These are phyloP conservation scores for Tipula helvola DNA, from an alignment of 2,888 invertebrate species.

Conservation along the genomic window DNA sequence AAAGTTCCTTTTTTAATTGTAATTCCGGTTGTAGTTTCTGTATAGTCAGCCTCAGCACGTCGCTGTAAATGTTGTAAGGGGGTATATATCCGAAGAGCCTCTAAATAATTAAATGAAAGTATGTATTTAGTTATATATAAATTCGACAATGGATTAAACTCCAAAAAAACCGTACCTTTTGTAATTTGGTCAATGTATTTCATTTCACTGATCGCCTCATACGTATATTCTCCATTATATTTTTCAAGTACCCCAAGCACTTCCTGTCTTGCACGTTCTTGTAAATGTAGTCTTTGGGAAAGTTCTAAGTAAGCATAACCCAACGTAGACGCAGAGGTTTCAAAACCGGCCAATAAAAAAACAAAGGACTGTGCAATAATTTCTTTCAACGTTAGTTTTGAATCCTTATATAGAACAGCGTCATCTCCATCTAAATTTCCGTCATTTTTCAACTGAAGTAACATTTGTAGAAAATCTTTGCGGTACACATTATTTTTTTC, in stretches of 20 bases:
- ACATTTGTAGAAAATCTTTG: not conserved
- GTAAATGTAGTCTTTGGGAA: slow-evolving; percentile 31
- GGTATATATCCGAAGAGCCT: not conserved
- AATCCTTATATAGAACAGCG: slow-evolving; percentile 20
- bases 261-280: slow-evolving; percentile 31
- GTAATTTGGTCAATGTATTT: slow-evolving; percentile 33
- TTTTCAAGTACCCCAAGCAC: slow-evolving; percentile 26
- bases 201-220: slow-evolving; percentile 31
- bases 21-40: not conserved
- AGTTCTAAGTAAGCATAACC: slow-evolving; percentile 35
- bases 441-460: not conserved
- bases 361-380: slow-evolving; percentile 35
- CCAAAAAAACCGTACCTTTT: slow-evolving; percentile 23
- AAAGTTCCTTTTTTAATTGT: not conserved
- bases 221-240: slow-evolving; percentile 27
- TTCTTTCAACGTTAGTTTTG: slow-evolving; percentile 11
- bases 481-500: not conserved
- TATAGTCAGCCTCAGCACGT: not conserved
- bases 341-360: slow-evolving; percentile 38
- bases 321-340: slow-evolving; percentile 34
- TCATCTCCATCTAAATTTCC: not conserved
- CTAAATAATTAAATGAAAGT: not conserved
- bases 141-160: not conserved
- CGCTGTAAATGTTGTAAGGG: not conserved
- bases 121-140: no score